Base-by-base conservation (phyloP, 2,797 vertebrate genomes). In the Etheostoma perlongum region DNA sequence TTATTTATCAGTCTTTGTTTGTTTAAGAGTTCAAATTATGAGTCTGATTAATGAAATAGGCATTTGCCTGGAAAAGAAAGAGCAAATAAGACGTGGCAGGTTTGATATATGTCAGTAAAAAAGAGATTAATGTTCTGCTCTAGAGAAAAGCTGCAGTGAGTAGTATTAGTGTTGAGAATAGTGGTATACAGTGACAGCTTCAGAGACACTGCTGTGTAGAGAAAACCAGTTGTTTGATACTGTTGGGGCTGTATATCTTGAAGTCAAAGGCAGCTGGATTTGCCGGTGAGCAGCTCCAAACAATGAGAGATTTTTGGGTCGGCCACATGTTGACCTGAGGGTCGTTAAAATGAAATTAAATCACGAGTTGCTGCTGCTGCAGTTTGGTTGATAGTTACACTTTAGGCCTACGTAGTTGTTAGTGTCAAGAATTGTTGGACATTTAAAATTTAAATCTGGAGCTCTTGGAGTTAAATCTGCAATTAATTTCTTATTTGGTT, bases 41-140 rank as follows among this genome's bases (percentile, higher is more conserved):
- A 33, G n/a, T 36, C n/a, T 18, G 8, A 16, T 19, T 51, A 27
- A 48, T 63, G 1, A 60, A 79, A 55, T 46, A 5, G 19, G 7
- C 4, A 10, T 62, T 59, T 30, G 44, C 16, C 40, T 6, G 0
- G 4, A 48, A 16, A 67, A 44, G 67, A 46, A 59, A 70, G 47
- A 64, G 53, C 15, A 57, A 67, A 47, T 46, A 5, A 15, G 33
- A 33, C 2, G 27, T 65, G 53, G 65, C 44, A 25, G 44, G 25
- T 76, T 66, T 68, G 59, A 62, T 21, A 57, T 75, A 54, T 58
- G 70, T 48, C 30, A 16, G 58, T 3, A 16, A 42, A 59, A 30
- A 23, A 47, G 2, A 36, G 12, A 44, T 27, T 19, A 21, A 53
- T 42, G 23, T 46, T 68, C n/a, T 14, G 21, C 23, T 51, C 4